Conservation (phyloP, 2,888 invertebrate species). For the Phorcus lineatus region DNA sequence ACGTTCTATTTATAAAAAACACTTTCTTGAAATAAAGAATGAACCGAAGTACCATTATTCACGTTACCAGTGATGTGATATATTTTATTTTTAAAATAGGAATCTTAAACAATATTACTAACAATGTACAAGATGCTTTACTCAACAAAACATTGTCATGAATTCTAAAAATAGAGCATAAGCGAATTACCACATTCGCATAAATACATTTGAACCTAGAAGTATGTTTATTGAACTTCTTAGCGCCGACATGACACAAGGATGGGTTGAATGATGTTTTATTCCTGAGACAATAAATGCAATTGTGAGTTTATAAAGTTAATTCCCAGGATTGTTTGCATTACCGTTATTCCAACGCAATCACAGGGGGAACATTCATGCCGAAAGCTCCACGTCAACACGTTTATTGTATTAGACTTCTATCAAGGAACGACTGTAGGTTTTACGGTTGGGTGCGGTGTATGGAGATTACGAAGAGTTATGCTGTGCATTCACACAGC, state of each 20-base stretch:
- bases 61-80: no score
- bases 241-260: neutral
- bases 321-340: neutral
- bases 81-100: no score
- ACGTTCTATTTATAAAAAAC: no score
- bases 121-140: no score
- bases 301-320: neutral
- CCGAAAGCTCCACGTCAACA: neutral
- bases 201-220: no score
- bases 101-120: no score
- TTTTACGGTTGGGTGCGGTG: neutral
- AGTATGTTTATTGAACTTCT: no score
- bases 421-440: neutral
- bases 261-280: neutral
- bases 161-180: no score
- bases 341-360: neutral
- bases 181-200: no score
- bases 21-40: no score
- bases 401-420: neutral
- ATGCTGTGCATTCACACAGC: neutral
- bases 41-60: no score
- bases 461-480: neutral
- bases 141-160: no score
- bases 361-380: neutral
- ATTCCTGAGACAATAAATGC: neutral